phyloP scores from a whole-genome alignment of 2,797 vertebrate genomes.

The Triplophysa yarkandensis region DNA sequence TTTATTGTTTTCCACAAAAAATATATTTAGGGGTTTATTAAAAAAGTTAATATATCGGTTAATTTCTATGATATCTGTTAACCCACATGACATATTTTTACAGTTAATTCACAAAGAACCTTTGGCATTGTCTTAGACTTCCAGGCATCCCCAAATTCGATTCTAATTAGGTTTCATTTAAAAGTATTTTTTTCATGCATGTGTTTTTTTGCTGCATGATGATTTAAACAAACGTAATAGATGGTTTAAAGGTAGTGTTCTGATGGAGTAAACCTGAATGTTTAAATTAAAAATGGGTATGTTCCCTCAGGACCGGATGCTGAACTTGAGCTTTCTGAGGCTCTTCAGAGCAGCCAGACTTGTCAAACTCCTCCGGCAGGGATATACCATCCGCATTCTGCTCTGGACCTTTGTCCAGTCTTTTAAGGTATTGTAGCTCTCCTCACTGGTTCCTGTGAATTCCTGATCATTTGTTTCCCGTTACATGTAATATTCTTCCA shows the following conservation, averaged over 20 bases:
- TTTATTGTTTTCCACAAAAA: too few species aligned
- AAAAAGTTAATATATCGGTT: too few species aligned
- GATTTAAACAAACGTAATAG: neutral
- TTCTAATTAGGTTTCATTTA: neutral
- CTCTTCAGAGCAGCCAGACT: conserved; percentile 93
- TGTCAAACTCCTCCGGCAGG: conserved; percentile 94
- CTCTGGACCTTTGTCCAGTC: conserved; percentile 99
- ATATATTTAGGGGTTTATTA: too few species aligned
- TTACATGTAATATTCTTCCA: neutral
- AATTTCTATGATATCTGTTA: too few species aligned
- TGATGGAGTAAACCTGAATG: neutral
- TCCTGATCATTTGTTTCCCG: neutral
- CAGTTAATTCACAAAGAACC: too few species aligned
- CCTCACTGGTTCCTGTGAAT: neutral
- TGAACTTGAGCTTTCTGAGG: conserved; percentile 94
- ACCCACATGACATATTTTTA: too few species aligned
- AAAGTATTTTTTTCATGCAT: neutral
- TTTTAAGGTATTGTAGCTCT: conserved; percentile 85
- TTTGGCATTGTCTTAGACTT: neutral
- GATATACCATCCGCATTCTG: conserved; percentile 97
- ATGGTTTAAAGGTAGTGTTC: neutral
- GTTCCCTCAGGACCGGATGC: conserved; percentile 83
- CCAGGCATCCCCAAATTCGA: too few species aligned
- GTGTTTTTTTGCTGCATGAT: neutral
- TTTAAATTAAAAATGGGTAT: neutral